These are phyloP conservation scores for Podargus strigoides DNA, from an alignment of 2,797 vertebrate genomes.

Conservation along the genomic window DNA sequence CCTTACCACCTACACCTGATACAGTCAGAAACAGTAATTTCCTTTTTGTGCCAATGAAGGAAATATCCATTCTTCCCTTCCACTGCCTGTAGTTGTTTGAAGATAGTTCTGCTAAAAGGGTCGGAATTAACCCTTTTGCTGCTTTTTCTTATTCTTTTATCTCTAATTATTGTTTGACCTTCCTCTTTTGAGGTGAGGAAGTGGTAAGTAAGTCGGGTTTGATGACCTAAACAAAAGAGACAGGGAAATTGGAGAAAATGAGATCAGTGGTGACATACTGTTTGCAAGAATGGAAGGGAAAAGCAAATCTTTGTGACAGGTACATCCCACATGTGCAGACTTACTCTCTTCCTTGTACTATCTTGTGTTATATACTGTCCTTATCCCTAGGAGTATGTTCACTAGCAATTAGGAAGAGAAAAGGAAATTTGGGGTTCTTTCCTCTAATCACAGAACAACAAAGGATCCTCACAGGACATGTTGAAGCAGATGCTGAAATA, in stretches of 20 bases:
- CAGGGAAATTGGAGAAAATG: not conserved
- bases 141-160: not conserved
- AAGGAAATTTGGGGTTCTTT: not conserved
- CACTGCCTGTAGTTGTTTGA: not conserved
- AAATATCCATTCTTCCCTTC: not conserved
- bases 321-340: not conserved
- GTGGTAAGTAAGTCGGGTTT: not conserved
- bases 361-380: no score
- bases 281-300: not conserved
- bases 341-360: no score
- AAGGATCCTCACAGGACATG: not conserved
- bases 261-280: not conserved
- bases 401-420: not conserved
- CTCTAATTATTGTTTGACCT: not conserved
- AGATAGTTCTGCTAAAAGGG: not conserved
- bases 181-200: not conserved
- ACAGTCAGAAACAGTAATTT: not conserved
- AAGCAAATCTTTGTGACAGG: accelerated
- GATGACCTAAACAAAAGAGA: not conserved
- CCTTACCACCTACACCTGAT: not conserved
- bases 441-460: not conserved
- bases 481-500: not conserved
- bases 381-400: not conserved
- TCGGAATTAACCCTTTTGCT: not conserved
- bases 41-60: not conserved